Evolutionary conservation across 2,113 vertebrate species (phyloP), one percentile per base, ranked within the genome.

Genomic region (Zosterops pallidus): DNA sequence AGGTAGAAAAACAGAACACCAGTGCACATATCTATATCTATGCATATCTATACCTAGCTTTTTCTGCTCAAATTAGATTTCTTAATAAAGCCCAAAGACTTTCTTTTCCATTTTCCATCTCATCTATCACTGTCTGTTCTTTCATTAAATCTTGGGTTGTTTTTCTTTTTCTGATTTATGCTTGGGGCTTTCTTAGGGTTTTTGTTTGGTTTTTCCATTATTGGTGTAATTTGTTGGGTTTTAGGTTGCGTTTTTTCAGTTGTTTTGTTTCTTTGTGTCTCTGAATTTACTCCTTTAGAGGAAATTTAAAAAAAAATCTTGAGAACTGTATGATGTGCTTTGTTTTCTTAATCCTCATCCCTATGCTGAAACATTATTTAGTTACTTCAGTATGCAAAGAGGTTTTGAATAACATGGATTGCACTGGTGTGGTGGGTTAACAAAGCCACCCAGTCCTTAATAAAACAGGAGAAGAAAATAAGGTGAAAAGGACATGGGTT

Each of bases 381-480:
- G 4, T 24, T 49, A 26, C 53, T 76, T 56, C 33, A 62, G 11
- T 12, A 11, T n/a, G 16, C 12, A 79, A 80, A 31, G 28, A 5
- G 55, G 25, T 83, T 64, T 60, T 49, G 35, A 69, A 33, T 44
- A 69, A 35, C 6, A 35, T 24, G 14, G 7, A 52, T 67, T 81
- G 25, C 37, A 72, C 21, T 41, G 5, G 9, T 68, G 14, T 35
- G 11, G 6, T 75, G 18, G 6, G 21, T 49, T 52, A 77, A 67
- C 8, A 24, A 55, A 70, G 2, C 14, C 24, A 35, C 2, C 0
- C 3, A 28, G 1, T 29, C 35, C 15, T 65, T 25, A 62, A 50
- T 3, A 22, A 28, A n/a, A 47, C 1, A 13, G 11, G 3, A 5
- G 9, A 5, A 60, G 14, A 71, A 84, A 70, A 62, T 33, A 33